Base-by-base conservation (phyloP, 2,113 vertebrate genomes). In the Budorcas taxicolor region DNA sequence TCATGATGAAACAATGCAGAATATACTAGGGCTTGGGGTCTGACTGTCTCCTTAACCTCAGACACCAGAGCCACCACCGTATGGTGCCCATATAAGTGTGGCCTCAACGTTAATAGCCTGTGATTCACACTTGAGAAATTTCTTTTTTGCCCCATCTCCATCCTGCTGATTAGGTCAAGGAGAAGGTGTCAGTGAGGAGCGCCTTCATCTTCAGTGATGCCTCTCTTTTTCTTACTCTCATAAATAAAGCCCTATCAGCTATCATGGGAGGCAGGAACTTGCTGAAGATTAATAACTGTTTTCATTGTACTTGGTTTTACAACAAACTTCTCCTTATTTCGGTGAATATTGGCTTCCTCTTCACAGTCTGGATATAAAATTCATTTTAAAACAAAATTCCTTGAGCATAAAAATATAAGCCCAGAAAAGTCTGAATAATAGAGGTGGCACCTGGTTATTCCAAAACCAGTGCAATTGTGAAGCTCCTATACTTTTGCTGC, bases 181-280 rank as follows among this genome's bases (percentile, higher is more conserved):
- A 45, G 45, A 52, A n/a, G 25, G n/a, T 31, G n/a, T 27, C 19
- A 1, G 14, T 9, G n/a, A 55, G 36, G 33, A 14, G 55, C 1
- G 6, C 3, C 25, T 17, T 43, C 3, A 0, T n/a, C 40, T 33
- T 27, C 13, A 33, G n/a, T 7, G 36, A 74, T 0, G 1, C 23
- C 57, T 47, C 50, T 8, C 43, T 13, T 7, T 57, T 12, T 0
- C n/a, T 55, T 25, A 0, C 11, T 23, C 53, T 78, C 40, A 1
- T 21, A 85, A 45, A 33, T 43, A 58, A 64, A 52, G 82, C n/a
- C 19, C 4, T 16, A 1, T 4, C 36, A 3, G 45, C 76, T 94
- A 19, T 19, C 6, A 1, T 0, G 1, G 52, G 36, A 78, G 74
- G 85, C 29, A 29, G 62, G 1, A 10, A 27, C 36, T 16, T 5